A percentile compares a stretch with the other conserved stretches of the same genome.
These are phyloP conservation scores for Dermolepida albohirtum DNA, from an alignment of 2,888 invertebrate species.

Conservation along the genomic window DNA sequence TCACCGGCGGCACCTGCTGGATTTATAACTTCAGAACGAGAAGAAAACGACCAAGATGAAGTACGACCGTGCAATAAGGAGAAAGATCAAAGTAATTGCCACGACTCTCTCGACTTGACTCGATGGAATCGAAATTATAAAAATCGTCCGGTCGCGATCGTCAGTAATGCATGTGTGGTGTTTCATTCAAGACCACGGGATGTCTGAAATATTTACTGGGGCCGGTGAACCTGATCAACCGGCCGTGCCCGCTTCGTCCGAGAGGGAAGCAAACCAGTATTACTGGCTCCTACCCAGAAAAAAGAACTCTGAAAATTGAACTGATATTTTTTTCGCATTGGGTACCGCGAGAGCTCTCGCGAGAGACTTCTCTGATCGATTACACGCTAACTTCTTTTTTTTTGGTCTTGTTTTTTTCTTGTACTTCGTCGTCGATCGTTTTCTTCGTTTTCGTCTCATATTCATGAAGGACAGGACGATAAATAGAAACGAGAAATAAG, in stretches of 20 bases:
- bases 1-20: conserved; percentile 28
- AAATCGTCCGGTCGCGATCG: conserved; percentile 36
- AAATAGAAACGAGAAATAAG: conserved; percentile 51
- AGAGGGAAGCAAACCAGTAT: conserved; percentile 61
- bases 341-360: conserved; percentile 16
- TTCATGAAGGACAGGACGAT: conserved; percentile 46
- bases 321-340: conserved; percentile 53
- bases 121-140: conserved; percentile 41
- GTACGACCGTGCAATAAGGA: conserved; percentile 22
- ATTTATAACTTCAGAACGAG: conserved; percentile 29
- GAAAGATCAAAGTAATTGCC: conserved; percentile 36
- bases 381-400: conserved; percentile 45
- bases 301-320: conserved; percentile 53
- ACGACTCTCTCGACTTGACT: conserved; percentile 20
- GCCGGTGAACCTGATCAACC: conserved; percentile 58
- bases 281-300: conserved; percentile 57
- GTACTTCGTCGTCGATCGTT: background rate
- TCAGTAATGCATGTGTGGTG: conserved; percentile 58
- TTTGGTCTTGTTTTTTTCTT: background rate
- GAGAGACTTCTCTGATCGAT: conserved; percentile 52
- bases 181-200: conserved; percentile 58
- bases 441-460: conserved; percentile 33
- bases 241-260: conserved; percentile 46
- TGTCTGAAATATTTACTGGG: conserved; percentile 62
- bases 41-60: conserved; percentile 33